Base-by-base conservation (phyloP, 2,888 invertebrate genomes). In the Psococerastis gibbosa region DNA sequence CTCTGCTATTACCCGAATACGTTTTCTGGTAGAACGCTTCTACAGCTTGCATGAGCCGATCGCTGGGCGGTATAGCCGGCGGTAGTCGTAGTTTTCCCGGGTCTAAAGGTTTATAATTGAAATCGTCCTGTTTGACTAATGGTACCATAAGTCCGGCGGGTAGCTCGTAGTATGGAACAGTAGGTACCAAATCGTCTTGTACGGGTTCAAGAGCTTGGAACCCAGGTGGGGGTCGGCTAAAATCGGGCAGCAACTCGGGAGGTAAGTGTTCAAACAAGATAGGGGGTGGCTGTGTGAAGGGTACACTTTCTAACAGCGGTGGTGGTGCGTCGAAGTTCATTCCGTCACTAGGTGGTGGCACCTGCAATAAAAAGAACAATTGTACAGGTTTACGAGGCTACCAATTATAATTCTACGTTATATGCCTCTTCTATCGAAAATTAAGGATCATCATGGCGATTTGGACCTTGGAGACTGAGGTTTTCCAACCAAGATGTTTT, bases 81-180 rank as follows among this genome's bases (percentile, higher is more conserved):
- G 97, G 97, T 48, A 98, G 67, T 41, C 94, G 75, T 52, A 98
- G 87, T 50, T 75, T 77, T 46, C 78, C 77, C 0, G 95, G 87
- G 62, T 97, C 88, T 49, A 98, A 63, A 0, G 94, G 74, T 54
- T 78, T 79, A 63, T 95, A 97, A 55, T 78, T 77, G 55, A 79
- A 78, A 55, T 94, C 92, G 64, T 91, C 91, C 52, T 89, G 63
- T 71, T 82, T 84, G 47, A 98, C 84, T 11, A 95, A 70, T n/a
- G 95, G 91, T 45, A 94, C 92, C 81, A 98, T 95, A 16, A 98
- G 70, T 35, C 95, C 97, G 44, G 97, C 95, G 2, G 98, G 97
- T 49, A 97, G 68, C 59, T 97, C 95, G 60, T 83, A 97, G 61
- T 97, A 98, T 42, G 95, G 92, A 53, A 87, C 81, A 20, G 83